A percentile compares a stretch with the other conserved stretches of the same genome.
Evolutionary conservation across 92 coral and sea anemone species (phyloP).

Genomic region (Phenganax subtilis): DNA sequence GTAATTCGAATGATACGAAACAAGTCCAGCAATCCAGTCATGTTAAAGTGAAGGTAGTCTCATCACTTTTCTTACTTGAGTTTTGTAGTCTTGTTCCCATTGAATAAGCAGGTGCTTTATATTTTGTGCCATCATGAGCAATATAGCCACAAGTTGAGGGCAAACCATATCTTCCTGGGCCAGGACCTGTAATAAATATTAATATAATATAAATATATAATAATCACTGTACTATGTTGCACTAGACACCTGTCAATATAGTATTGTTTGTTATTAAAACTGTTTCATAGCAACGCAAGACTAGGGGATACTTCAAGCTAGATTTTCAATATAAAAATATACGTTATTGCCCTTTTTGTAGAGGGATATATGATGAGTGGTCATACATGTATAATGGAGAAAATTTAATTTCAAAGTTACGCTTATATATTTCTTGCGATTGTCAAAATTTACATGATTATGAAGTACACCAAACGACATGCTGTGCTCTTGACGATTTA

Average conservation of each 20-base stretch:
- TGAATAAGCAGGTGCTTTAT: constrained; percentile 73
- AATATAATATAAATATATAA: neutral
- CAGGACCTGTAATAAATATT: constrained; percentile 64
- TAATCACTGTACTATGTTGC: constrained; percentile 1
- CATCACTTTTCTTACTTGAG: constrained; percentile 59
- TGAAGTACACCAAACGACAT: neutral
- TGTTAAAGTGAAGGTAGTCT: neutral
- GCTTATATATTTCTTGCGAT: neutral
- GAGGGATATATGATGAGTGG: too few species aligned
- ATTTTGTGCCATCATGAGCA: constrained; percentile 70
- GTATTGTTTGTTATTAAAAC: neutral
- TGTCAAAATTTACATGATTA: neutral
- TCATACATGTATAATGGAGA: too few species aligned
- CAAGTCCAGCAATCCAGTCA: too few species aligned
- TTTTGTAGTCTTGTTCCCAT: constrained; percentile 77
- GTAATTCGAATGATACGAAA: neutral
- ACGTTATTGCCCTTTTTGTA: too few species aligned
- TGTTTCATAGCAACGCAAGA: constrained; percentile 17
- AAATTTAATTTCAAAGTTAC: neutral
- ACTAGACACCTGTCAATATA: constrained; percentile 20
- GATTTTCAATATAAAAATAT: too few species aligned
- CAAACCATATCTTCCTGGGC: constrained; percentile 85
- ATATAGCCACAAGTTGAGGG: constrained; percentile 75
- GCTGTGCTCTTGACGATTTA: neutral
- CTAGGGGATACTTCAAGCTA: too few species aligned